Conservation (phyloP, 1,140 invertebrate species). For the Caenorhabditis remanei region DNA sequence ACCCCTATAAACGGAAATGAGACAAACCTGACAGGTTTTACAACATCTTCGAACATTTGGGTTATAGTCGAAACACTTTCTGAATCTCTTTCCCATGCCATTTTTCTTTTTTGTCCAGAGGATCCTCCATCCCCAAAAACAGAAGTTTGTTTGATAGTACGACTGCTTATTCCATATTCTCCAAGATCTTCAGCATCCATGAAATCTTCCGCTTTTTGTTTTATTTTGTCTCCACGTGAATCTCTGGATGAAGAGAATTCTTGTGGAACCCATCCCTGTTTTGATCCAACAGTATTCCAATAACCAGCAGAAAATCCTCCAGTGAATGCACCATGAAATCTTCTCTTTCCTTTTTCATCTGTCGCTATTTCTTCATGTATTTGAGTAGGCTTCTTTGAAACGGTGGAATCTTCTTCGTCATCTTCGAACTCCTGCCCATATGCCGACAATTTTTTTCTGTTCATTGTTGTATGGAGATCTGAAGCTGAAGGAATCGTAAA, state of each 20-base stretch:
- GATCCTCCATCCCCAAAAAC: slow-evolving; percentile 81
- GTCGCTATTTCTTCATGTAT: slow-evolving; percentile 90
- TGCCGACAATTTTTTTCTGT: slow-evolving; percentile 58
- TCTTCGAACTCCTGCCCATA: slow-evolving; percentile 76
- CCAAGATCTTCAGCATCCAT: slow-evolving; percentile 96
- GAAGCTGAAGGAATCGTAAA: slow-evolving; percentile 3
- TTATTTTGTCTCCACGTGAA: slow-evolving; percentile 80
- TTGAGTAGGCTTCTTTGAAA: slow-evolving; percentile 84
- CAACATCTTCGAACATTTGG: slow-evolving; percentile 21
- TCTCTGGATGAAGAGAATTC: slow-evolving; percentile 90
- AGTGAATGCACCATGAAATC: slow-evolving; percentile 99
- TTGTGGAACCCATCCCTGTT: slow-evolving; percentile 93
- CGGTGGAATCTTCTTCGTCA: slow-evolving; percentile 71
- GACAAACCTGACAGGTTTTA: slow-evolving; percentile 39
- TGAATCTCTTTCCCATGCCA: slow-evolving; percentile 76
- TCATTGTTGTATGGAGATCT: background rate
- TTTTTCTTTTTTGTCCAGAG: slow-evolving; percentile 27
- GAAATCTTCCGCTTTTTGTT: slow-evolving; percentile 89
- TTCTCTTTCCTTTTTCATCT: slow-evolving; percentile 88
- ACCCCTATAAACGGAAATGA: too few species aligned
- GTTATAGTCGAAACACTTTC: slow-evolving; percentile 53
- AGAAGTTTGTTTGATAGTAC: slow-evolving; percentile 84
- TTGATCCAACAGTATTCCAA: slow-evolving; percentile 94
- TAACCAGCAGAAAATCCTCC: slow-evolving; percentile 98
- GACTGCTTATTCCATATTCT: slow-evolving; percentile 94